Evolutionary conservation across 2,888 invertebrate species (phyloP), one percentile per base, ranked within the genome.

Genomic region (Dolomedes plantarius): DNA sequence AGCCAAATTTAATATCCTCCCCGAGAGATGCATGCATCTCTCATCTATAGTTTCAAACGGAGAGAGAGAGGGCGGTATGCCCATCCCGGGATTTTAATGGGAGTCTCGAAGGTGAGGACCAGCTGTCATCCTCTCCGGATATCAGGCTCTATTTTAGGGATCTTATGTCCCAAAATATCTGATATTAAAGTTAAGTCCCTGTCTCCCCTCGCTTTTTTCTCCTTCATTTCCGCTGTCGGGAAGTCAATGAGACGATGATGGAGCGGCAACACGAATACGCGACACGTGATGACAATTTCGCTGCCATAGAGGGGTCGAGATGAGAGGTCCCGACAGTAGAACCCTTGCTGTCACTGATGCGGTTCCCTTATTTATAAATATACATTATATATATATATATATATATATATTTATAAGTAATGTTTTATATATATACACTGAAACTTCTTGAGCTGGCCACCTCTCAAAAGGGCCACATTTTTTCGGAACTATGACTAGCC

Each of bases 211-310:
- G 16, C 1, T n/a, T 67, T 67, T 67, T 67, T 67, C 9, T 16
- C 7, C 36, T 36, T 19, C 67, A 67, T 67, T 67, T 67, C 67
- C 67, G 67, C 65, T 32, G 31, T 67, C 32, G 31, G 19, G 31
- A 31, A 28, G 31, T 36, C 67, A 32, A 67, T 67, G 67, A 32
- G 67, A 67, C 0, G 67, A 67, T 67, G 67, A 67, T 67, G 67
- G 67, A 67, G 23, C 3, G n/a, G 67, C 36, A 9, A 5, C 29
- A 13, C 31, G 29, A 13, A 11, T 19, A 9, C 7, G 67, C 36
- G 67, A 67, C 67, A 67, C 19, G 67, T 67, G 67, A 31, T 67
- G 67, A 67, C 36, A 67, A 67, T 67, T 67, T 32, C 9, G 56
- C 23, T 19, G 7, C 56, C n/a, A n/a, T 11, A 5, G 7, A 11